Evolutionary conservation across 1,140 invertebrate species (phyloP).

Genomic region (Teleogryllus occipitalis): DNA sequence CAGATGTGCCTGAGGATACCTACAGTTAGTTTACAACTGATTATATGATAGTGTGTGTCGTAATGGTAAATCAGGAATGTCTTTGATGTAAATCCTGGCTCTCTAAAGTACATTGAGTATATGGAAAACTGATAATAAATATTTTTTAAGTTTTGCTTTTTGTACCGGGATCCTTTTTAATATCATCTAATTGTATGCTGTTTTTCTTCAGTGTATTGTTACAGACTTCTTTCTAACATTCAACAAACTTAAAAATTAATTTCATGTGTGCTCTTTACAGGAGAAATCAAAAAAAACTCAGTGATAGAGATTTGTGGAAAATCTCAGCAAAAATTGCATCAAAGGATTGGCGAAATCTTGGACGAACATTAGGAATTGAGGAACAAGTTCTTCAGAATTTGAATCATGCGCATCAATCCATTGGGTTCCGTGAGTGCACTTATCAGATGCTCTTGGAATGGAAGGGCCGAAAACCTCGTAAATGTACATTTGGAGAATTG

Average conservation of each 20-base stretch:
- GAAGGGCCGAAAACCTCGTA: slow-evolving; percentile 27
- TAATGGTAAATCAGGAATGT: too few species aligned
- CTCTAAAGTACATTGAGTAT: too few species aligned
- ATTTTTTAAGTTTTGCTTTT: too few species aligned
- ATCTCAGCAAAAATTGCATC: slow-evolving; percentile 27
- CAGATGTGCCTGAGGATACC: too few species aligned
- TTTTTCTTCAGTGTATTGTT: too few species aligned
- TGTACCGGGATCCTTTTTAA: too few species aligned
- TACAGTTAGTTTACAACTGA: too few species aligned
- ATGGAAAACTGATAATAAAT: too few species aligned
- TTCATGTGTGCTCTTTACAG: slow-evolving; percentile 7
- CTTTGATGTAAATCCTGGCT: too few species aligned
- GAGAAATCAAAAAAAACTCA: slow-evolving; percentile 7
- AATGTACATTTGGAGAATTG: slow-evolving; percentile 30
- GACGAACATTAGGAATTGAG: slow-evolving; percentile 29
- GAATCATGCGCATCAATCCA: slow-evolving; percentile 26
- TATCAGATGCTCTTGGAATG: slow-evolving; percentile 32
- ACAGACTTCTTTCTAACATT: too few species aligned
- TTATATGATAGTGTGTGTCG: too few species aligned
- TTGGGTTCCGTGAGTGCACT: slow-evolving; percentile 30
- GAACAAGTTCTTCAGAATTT: slow-evolving; percentile 29
- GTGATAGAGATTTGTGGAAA: slow-evolving; percentile 29
- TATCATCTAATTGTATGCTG: too few species aligned
- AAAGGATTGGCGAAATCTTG: slow-evolving; percentile 28
- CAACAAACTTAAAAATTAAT: not conserved